phyloP scores from a whole-genome alignment of 2,888 invertebrate genomes.

The Noctuana brunneofusca region DNA sequence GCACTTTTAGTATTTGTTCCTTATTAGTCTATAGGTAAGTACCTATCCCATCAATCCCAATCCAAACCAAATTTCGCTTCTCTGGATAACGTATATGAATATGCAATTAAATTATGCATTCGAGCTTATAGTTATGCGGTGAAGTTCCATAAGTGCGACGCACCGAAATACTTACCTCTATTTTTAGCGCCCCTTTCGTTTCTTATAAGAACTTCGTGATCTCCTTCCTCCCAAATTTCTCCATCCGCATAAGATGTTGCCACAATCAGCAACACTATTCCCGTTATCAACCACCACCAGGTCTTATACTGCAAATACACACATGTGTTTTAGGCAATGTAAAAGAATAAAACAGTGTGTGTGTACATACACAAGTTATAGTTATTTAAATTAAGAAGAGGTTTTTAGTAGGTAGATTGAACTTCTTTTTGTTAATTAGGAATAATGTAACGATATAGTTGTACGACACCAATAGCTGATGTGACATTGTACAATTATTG shows the following conservation, averaged over 20 bases:
- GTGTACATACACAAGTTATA: too few relatives aligned
- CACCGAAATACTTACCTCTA: conserved; percentile 75
- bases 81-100: background rate
- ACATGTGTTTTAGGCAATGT: background rate
- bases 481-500: too few relatives aligned
- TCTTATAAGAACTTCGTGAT: conserved; percentile 90
- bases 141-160: background rate
- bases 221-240: conserved; percentile 91
- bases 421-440: too few relatives aligned
- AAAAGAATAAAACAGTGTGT: too few relatives aligned
- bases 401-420: too few relatives aligned
- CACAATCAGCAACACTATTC: conserved; percentile 77
- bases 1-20: too few relatives aligned
- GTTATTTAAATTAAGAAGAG: too few relatives aligned
- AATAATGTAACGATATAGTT: too few relatives aligned
- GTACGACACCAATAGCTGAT: too few relatives aligned
- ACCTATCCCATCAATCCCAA: background rate
- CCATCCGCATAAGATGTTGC: conserved; percentile 79
- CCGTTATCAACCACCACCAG: conserved; percentile 72
- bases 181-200: conserved; percentile 91
- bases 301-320: conserved; percentile 55
- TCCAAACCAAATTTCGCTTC: background rate
- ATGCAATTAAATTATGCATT: background rate
- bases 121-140: background rate
- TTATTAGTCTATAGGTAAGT: too few relatives aligned